phyloP scores from a whole-genome alignment of 1,140 invertebrate genomes.

The Condylostylus longicornis region DNA sequence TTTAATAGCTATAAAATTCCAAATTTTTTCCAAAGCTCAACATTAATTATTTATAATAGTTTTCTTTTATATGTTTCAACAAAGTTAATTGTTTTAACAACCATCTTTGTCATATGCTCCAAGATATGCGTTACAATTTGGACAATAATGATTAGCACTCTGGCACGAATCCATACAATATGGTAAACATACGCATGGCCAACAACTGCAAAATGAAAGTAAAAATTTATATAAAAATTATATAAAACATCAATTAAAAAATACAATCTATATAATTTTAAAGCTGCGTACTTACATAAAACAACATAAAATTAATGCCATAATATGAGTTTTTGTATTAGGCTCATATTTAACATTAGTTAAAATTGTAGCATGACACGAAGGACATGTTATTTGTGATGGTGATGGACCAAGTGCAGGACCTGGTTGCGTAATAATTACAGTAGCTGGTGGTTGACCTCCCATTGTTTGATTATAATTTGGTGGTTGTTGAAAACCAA shows the following conservation, averaged over 20 bases:
- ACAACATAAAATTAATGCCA: constrained; percentile 41
- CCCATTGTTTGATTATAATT: background rate
- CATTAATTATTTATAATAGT: too few species aligned
- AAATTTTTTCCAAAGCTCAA: too few species aligned
- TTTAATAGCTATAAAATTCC: too few species aligned
- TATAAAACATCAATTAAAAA: background rate
- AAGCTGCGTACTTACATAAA: constrained; percentile 33
- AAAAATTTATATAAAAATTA: background rate
- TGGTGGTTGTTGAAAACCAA: background rate
- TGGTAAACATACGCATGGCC: constrained; percentile 43
- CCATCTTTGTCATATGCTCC: constrained; percentile 36
- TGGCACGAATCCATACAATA: constrained; percentile 50
- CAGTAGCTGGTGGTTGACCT: background rate
- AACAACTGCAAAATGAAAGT: constrained; percentile 28
- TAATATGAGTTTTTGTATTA: constrained; percentile 42
- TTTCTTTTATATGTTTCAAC: too few species aligned
- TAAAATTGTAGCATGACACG: constrained; percentile 37
- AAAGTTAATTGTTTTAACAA: too few species aligned
- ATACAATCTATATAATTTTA: constrained; percentile 4
- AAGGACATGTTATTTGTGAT: constrained; percentile 36
- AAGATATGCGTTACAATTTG: constrained; percentile 44
- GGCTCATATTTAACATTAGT: constrained; percentile 37
- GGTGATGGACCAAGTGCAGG: constrained; percentile 32
- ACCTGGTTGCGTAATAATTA: constrained; percentile 12
- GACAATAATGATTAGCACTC: constrained; percentile 49